Percentiles rank a stretch among this genome's conserved stretches.
These are phyloP conservation scores for Polia nebulosa DNA, from an alignment of 2,888 invertebrate genomes.

Conservation along the genomic window DNA sequence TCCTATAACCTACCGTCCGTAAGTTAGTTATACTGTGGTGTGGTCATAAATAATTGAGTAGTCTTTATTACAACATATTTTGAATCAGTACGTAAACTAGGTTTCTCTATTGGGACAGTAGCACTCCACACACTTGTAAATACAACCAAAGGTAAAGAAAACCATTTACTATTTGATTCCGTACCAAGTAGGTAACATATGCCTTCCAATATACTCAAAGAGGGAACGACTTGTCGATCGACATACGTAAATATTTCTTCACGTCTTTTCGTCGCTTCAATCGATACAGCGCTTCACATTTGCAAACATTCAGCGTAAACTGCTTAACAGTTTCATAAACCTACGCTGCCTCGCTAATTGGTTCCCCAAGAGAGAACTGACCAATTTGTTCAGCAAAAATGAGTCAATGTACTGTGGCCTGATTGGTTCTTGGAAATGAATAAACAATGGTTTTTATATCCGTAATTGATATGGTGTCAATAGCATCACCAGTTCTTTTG, in stretches of 20 bases:
- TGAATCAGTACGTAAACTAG: neutral
- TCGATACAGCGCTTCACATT: constrained; percentile 42
- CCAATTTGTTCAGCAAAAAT: constrained; percentile 37
- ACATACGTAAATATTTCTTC: constrained; percentile 47
- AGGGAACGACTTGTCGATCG: constrained; percentile 33
- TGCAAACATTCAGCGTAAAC: constrained; percentile 44
- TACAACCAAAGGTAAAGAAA: constrained; percentile 33
- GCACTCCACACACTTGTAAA: constrained; percentile 25
- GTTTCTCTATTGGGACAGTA: constrained; percentile 20
- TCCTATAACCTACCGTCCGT: neutral
- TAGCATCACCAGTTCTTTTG: neutral
- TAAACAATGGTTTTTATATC: constrained; percentile 22
- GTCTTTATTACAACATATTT: neutral
- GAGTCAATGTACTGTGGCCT: constrained; percentile 18
- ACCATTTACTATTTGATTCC: constrained; percentile 34
- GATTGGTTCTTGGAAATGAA: constrained; percentile 31
- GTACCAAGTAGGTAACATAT: constrained; percentile 44
- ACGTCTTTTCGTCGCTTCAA: constrained; percentile 42
- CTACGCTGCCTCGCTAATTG: constrained; percentile 55
- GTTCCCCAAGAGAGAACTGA: constrained; percentile 39
- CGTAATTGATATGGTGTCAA: neutral
- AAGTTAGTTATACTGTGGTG: neutral
- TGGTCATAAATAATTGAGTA: neutral
- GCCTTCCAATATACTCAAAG: constrained; percentile 41
- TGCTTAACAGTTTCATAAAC: constrained; percentile 55